phyloP scores from a whole-genome alignment of 2,888 invertebrate genomes.

The Metalampra italica region DNA sequence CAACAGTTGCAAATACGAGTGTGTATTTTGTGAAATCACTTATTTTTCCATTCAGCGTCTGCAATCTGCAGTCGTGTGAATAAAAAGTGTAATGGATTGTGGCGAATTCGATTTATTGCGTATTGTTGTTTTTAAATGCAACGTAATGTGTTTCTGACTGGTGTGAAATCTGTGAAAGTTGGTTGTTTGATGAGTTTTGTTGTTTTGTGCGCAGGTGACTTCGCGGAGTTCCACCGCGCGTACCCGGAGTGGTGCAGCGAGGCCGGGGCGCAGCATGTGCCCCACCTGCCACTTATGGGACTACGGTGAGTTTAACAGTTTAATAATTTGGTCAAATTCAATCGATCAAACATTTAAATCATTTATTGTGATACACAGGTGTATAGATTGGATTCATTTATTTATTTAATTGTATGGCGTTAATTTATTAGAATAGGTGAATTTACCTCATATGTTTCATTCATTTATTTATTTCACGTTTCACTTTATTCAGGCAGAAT shows the following conservation, averaged over 20 bases:
- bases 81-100: conserved; percentile 6
- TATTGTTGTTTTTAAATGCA: conserved; percentile 5
- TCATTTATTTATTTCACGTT: no score
- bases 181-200: background rate
- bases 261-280: conserved; percentile 82
- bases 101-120: conserved; percentile 6
- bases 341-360: no score
- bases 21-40: conserved; percentile 18
- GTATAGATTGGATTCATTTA: no score
- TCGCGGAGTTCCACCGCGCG: conserved; percentile 87
- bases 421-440: no score
- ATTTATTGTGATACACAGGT: no score
- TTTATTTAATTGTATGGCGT: no score
- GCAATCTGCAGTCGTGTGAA: conserved; percentile 11
- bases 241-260: conserved; percentile 96
- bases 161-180: conserved; percentile 9
- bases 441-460: no score
- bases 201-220: conserved; percentile 85
- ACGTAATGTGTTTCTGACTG: background rate
- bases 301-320: conserved; percentile 52
- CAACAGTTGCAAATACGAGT: background rate
- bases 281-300: conserved; percentile 78
- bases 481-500: no score
- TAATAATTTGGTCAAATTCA: no score
- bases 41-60: conserved; percentile 8